Evolutionary conservation across 2,797 vertebrate species (phyloP), one percentile per base, ranked within the genome.

Genomic region (Anas georgica): DNA sequence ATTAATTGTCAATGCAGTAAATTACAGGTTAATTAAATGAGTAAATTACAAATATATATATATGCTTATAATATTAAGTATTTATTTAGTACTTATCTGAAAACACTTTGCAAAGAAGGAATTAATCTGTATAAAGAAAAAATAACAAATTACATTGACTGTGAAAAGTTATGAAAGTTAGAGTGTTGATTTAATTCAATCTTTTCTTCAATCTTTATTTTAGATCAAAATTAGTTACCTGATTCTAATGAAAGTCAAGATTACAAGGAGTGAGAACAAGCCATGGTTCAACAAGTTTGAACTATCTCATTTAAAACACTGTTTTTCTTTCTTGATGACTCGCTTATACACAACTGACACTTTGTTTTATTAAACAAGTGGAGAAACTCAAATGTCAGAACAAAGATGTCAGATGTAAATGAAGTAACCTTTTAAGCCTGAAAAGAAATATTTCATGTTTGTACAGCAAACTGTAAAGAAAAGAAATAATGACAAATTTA

Each of bases 41-140:
- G n/a, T 37, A 26, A 86, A 52, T 31, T 80, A 29, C 54, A 95
- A 91, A 88, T 73, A 95, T 87, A 93, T 66, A 88, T 17, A 93
- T 69, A 91, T 17, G 54, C 43, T 77, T 59, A 50, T 31, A 94
- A 85, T 46, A 75, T 39, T 50, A 80, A 46, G 43, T 37, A 88
- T 64, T 92, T 83, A 52, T 75, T 79, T 83, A 83, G 77, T 23
- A 86, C 20, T 87, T 56, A 86, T 8, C n/a, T 78, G 58, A 83
- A 78, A 95, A 90, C 35, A 25, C 17, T 91, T 87, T 72, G 70
- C 29, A 93, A 95, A 87, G 72, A 92, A 75, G 63, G 83, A 80
- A 55, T 86, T 67, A 83, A 21, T 39, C 37, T 78, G 31, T 28
- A 66, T 21, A 67, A 91, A 84, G n/a, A 69, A 86, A 86, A 90